phyloP scores from a whole-genome alignment of 2,888 invertebrate genomes.

The Orthosia gothica region DNA sequence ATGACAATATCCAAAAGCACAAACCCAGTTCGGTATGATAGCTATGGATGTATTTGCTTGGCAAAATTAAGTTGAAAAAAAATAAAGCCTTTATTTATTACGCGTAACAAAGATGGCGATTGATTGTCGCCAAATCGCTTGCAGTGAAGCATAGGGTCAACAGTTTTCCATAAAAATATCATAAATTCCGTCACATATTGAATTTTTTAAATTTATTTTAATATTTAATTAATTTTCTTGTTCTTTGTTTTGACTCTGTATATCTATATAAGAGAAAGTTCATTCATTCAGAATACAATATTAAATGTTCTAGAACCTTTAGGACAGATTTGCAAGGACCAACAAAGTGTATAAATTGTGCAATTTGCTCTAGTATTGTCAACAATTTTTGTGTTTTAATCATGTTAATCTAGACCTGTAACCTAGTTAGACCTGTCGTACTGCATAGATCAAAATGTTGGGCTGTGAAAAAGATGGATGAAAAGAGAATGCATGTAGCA shows the following conservation, averaged over 20 bases:
- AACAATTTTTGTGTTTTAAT: too few species aligned
- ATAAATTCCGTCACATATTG: conserved; percentile 62
- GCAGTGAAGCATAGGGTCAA: conserved; percentile 17
- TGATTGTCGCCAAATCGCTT: conserved; percentile 38
- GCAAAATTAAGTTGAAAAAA: neutral
- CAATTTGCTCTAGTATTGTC: too few species aligned
- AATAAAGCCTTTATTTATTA: accelerated
- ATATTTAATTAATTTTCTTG: conserved; percentile 49
- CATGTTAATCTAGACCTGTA: too few species aligned
- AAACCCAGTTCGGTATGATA: too few species aligned
- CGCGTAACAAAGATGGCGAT: neutral
- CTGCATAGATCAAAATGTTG: too few species aligned
- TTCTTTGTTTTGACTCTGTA: conserved; percentile 45
- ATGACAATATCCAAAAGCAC: too few species aligned
- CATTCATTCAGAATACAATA: neutral
- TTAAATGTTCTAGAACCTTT: neutral
- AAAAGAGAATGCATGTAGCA: too few species aligned
- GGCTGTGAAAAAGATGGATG: too few species aligned
- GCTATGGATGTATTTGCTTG: too few species aligned
- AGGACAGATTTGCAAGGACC: neutral
- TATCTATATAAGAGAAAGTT: neutral
- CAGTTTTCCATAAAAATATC: conserved; percentile 61
- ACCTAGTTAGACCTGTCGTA: too few species aligned
- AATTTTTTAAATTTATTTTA: conserved; percentile 60
- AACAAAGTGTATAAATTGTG: too few species aligned